Evolutionary conservation across 2,113 vertebrate species (phyloP), one percentile per base, ranked within the genome.

Genomic region (Brachyhypopomus occidentalis): DNA sequence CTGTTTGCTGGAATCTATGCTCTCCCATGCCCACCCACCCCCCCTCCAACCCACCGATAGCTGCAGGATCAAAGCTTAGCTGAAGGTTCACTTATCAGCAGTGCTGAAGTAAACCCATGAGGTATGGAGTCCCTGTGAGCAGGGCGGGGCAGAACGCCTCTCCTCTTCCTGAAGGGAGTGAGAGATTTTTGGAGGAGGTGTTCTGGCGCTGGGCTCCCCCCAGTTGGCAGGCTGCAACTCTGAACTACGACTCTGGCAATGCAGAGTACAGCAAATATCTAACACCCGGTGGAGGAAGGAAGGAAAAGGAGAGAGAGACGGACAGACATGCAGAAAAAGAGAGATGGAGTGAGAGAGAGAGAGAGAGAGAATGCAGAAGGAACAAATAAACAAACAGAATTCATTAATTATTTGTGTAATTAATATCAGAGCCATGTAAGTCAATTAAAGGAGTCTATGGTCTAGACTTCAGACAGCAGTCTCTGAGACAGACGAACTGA

Each of bases 121-220:
- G 55, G 60, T 7, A 52, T 79, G 34, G 66, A 70, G 36, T n/a
- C 66, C 34, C 66, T 41, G 62, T 6, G 72, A 81, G 66, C 63
- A 22, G 72, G 63, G 52, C 69, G 62, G 63, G 56, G 72, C 14
- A 20, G 19, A 19, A 19, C 3, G 48, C 56, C 30, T 58, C 59
- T 9, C 16, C 79, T 75, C 48, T 8, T 27, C 72, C 9, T 58
- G 71, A 75, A 30, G 45, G 17, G 72, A 80, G 71, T 34, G 48
- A 75, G 72, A 81, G 72, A 81, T 75, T 81, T 81, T 75, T 75
- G 45, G 25, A 81, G 60, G 79, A 64, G 71, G 71, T 64, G 79
- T 56, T 75, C 71, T 81, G 79, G 70, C 71, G 5, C 71, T 25
- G 67, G 48, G 12, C 17, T 45, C 36, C 75, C 63, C 41, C 69